Base-by-base conservation (phyloP, 2,113 vertebrate genomes). In the Sprattus sprattus region DNA sequence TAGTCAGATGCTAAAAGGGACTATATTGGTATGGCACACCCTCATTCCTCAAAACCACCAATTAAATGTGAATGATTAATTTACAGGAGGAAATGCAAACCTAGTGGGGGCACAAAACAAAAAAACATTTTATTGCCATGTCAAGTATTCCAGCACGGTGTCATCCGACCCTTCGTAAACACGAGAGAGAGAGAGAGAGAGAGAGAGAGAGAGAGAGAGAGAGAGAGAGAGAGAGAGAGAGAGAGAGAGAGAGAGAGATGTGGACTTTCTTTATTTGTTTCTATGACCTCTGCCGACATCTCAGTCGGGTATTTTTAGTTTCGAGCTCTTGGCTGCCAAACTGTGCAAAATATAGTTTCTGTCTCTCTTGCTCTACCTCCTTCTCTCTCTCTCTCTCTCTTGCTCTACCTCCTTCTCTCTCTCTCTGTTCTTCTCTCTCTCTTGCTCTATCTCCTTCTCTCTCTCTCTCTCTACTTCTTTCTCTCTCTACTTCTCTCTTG, bases 231-330 rank as follows among this genome's bases (percentile, higher is more conserved):
- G 90, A 15, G 54, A 85, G 2, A 39, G n/a, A 45, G 9, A 78
- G 71, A 32, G 90, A 15, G 54, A 85, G 2, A 39, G n/a, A 45
- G 45, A 82, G 45, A 82, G 18, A 67, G 39, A 60, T 54, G 28
- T 25, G 44, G 47, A 78, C 84, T 49, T 44, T 45, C 82, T 60
- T 45, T 78, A 78, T 88, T 88, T 91, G 84, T 87, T 90, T 86
- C 84, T 87, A 83, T 92, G 91, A 92, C 91, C 91, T 84, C 45
- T 83, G 84, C 87, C 89, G 91, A 93, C 90, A 88, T 86, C 91
- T 92, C 84, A 22, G 75, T 78, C 49, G 85, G 71, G 83, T 95
- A 95, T 95, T 94, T 95, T 95, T 94, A 94, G 93, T 84, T 86
- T 87, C 88, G 87, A 86, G 86, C 91, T 93, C 89, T 90, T 87